Evolutionary conservation across 2,797 vertebrate genomes (phyloP).

Genomic region (Trichosurus vulpecula): DNA sequence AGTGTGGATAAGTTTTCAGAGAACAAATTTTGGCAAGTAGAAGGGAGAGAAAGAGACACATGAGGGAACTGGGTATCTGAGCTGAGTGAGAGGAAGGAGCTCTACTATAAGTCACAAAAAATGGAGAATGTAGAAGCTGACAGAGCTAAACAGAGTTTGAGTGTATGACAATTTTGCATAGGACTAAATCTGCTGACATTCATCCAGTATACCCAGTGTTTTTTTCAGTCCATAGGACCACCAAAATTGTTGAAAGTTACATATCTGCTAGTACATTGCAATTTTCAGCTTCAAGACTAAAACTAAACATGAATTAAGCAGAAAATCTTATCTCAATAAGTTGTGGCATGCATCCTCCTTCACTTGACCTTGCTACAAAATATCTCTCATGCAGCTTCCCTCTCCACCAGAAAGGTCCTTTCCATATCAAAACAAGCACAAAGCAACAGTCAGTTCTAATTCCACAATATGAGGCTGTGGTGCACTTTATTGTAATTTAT

Average conservation of each 20-base stretch:
- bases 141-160: background rate
- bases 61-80: background rate
- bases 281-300: background rate
- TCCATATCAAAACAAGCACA: background rate
- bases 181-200: background rate
- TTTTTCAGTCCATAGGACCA: background rate
- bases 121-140: background rate
- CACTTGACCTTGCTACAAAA: background rate
- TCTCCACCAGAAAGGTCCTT: background rate
- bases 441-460: background rate
- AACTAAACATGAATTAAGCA: background rate
- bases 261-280: background rate
- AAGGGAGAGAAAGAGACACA: background rate
- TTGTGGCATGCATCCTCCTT: background rate
- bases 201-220: background rate
- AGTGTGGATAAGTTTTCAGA: background rate
- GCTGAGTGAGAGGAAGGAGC: background rate
- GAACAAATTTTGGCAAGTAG: background rate
- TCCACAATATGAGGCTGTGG: background rate
- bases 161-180: background rate
- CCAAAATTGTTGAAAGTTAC: background rate
- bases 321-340: background rate
- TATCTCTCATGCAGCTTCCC: background rate
- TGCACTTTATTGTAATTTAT: background rate
- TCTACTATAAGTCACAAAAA: background rate